Conservation (phyloP, 2,113 vertebrate genomes). For the Okapia johnstoni region DNA sequence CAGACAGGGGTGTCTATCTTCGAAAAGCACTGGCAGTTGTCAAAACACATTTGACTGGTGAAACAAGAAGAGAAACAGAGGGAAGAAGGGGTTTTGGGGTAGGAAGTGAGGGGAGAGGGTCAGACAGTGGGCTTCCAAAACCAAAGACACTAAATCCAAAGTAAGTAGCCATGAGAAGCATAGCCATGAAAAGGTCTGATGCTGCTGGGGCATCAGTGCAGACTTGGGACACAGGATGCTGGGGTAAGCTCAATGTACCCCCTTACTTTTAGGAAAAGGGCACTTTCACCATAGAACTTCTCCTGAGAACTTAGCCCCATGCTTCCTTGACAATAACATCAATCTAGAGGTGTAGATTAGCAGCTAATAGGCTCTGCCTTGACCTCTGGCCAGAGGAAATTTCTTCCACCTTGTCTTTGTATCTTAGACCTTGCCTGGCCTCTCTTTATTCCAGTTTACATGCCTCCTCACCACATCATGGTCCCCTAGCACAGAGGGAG, state of each 20-base stretch:
- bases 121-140: background rate
- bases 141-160: background rate
- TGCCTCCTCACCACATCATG: background rate
- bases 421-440: background rate
- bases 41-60: background rate
- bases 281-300: background rate
- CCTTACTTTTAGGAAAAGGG: background rate
- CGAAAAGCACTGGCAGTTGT: background rate
- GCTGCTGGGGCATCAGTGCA: too few relatives aligned
- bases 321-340: background rate
- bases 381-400: background rate
- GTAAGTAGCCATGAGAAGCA: background rate
- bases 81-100: background rate
- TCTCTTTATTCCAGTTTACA: background rate
- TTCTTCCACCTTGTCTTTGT: background rate
- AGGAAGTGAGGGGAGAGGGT: background rate
- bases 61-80: background rate
- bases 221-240: background rate
- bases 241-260: fast-evolving
- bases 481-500: background rate
- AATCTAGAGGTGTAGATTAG: background rate
- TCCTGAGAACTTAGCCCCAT: background rate
- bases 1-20: background rate
- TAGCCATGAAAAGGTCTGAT: background rate
- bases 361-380: background rate